Base-by-base conservation (phyloP, 2,797 vertebrate species). In the Sebastes matsubarae region DNA sequence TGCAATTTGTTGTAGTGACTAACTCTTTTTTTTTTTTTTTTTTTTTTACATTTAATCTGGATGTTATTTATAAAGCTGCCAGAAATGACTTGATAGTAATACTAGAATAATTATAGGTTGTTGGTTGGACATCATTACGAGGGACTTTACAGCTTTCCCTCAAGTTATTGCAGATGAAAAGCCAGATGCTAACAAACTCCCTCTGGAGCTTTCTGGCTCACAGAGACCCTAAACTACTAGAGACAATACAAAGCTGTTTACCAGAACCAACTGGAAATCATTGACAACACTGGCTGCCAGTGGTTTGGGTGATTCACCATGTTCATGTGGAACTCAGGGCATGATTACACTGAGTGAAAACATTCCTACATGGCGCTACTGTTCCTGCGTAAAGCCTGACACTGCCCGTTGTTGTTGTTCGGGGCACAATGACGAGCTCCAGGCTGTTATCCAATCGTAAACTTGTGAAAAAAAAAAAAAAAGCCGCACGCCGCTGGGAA, bases 211-310 rank as follows among this genome's bases (percentile, higher is more conserved):
- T 93, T 94, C 94, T 87, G 89, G 85, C 84, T 80, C 60, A 42
- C 75, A 89, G 73, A 84, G 88, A 87, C 88, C 82, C 66, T 25
- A 79, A 30, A 90, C 85, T 72, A 80, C 82, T 76, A 85, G 86
- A 89, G 91, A 90, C 92, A 94, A 94, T 86, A 86, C 90, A 88
- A 87, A 90, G 89, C 92, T 91, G 91, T 94, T 93, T 93, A 91
- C 92, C 84, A 90, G 93, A 94, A 95, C 29, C 68, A 80, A 83
- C 94, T 94, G 91, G 94, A 94, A 92, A 79, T 82, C 82, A 79
- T 77, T 75, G 83, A 92, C 92, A 90, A 84, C 91, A 84, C 87
- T 54, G 89, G 87, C 90, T 86, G 89, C 88, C 81, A 79, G 87
- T 79, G 88, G 92, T 92, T 91, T 89, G 86, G 83, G 86, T 92